Conservation (phyloP, 2,888 invertebrate species). For the Dendrolimus pini region DNA sequence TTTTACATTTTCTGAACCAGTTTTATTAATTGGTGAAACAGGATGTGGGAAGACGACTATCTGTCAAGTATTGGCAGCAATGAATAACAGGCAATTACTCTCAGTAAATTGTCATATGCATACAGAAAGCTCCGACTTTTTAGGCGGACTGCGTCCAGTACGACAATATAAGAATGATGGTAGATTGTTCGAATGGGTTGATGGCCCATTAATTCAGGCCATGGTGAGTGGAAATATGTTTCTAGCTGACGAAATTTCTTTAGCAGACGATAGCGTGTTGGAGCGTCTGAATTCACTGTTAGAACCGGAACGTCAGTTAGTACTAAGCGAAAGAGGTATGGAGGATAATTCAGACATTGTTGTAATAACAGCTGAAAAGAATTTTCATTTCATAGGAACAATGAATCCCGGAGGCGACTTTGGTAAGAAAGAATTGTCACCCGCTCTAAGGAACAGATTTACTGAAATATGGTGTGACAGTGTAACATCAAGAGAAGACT, state of each 20-base stretch:
- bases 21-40: slow-evolving; percentile 97
- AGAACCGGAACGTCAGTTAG: slow-evolving; percentile 92
- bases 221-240: slow-evolving; percentile 94
- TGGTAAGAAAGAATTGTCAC: slow-evolving; percentile 99
- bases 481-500: slow-evolving; percentile 83
- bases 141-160: slow-evolving; percentile 96
- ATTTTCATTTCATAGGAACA: slow-evolving; percentile 95
- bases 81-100: slow-evolving; percentile 80
- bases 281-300: slow-evolving; percentile 97
- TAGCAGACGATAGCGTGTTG: slow-evolving; percentile 98
- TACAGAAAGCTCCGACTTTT: slow-evolving; percentile 97
- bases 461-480: slow-evolving; percentile 99
- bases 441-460: slow-evolving; percentile 96
- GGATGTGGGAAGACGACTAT: slow-evolving; percentile 98
- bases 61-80: slow-evolving; percentile 89
- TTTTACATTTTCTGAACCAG: slow-evolving; percentile 93
- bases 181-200: slow-evolving; percentile 96
- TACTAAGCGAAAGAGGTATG: slow-evolving; percentile 93
- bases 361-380: slow-evolving; percentile 80
- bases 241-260: slow-evolving; percentile 98
- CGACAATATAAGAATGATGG: slow-evolving; percentile 78
- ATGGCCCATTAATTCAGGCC: slow-evolving; percentile 94
- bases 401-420: slow-evolving; percentile 99
- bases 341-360: slow-evolving; percentile 76
- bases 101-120: slow-evolving; percentile 99